phyloP scores from a whole-genome alignment of 2,113 vertebrate species.

The Catharus minimus region DNA sequence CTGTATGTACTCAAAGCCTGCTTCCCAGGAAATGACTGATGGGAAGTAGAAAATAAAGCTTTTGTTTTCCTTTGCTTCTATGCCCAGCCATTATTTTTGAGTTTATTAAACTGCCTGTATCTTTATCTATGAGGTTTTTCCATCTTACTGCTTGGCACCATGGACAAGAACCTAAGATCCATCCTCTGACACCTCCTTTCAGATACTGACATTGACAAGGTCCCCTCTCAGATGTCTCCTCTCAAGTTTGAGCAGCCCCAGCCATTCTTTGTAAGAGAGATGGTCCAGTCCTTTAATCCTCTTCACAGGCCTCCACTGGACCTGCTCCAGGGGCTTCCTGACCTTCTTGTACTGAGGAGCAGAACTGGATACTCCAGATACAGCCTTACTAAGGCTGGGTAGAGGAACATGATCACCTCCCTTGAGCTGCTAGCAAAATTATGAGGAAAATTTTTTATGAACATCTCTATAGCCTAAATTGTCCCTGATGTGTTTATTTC shows the following conservation, averaged over 20 bases:
- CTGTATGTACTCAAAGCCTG: fast-evolving
- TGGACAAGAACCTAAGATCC: neutral
- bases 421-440: neutral
- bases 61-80: neutral
- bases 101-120: neutral
- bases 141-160: neutral
- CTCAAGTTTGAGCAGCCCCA: neutral
- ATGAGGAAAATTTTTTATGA: neutral
- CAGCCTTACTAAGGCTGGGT: neutral
- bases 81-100: neutral
- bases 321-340: neutral
- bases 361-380: neutral
- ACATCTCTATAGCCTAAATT: neutral
- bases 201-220: neutral
- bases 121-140: neutral
- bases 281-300: neutral
- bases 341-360: neutral
- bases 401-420: neutral
- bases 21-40: neutral
- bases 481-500: neutral
- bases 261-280: neutral
- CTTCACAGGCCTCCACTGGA: neutral
- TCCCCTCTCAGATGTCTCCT: neutral
- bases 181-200: neutral
- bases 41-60: neutral